phyloP scores from a whole-genome alignment of 2,888 invertebrate species.

The Thera britannica region DNA sequence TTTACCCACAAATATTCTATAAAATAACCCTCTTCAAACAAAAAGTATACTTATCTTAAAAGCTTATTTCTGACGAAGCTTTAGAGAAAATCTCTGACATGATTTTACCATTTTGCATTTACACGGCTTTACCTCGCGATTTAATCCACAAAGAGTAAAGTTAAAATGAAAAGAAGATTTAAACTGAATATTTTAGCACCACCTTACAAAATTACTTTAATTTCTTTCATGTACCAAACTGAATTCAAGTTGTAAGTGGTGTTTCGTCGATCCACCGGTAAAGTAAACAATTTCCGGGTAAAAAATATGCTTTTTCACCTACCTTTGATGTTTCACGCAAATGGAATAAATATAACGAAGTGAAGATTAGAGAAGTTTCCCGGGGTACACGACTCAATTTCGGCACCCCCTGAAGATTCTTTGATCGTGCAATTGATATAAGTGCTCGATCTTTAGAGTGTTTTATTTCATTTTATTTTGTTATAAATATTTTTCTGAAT shows the following conservation, averaged over 20 bases:
- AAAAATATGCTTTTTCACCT: constrained; percentile 43
- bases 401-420: constrained; percentile 46
- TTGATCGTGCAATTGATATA: constrained; percentile 61
- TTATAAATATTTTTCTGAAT: not conserved
- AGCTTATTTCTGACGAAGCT: constrained; percentile 23
- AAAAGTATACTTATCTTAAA: constrained; percentile 7
- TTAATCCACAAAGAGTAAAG: constrained; percentile 31
- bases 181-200: constrained; percentile 31
- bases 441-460: constrained; percentile 14
- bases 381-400: constrained; percentile 50
- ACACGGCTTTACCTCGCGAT: constrained; percentile 18
- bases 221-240: constrained; percentile 33
- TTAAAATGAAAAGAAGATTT: constrained; percentile 35
- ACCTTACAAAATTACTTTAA: constrained; percentile 30
- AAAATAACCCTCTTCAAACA: not conserved
- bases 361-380: constrained; percentile 52
- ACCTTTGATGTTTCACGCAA: constrained; percentile 52
- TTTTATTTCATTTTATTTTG: constrained; percentile 14
- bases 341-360: constrained; percentile 65
- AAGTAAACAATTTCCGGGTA: constrained; percentile 51
- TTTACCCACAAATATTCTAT: not conserved
- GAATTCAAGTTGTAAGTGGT: constrained; percentile 35
- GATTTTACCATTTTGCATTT: constrained; percentile 23
- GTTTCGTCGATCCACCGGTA: constrained; percentile 34
- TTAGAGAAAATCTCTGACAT: constrained; percentile 16